phyloP scores from a whole-genome alignment of 2,113 vertebrate species.

The Notechis scutatus region DNA sequence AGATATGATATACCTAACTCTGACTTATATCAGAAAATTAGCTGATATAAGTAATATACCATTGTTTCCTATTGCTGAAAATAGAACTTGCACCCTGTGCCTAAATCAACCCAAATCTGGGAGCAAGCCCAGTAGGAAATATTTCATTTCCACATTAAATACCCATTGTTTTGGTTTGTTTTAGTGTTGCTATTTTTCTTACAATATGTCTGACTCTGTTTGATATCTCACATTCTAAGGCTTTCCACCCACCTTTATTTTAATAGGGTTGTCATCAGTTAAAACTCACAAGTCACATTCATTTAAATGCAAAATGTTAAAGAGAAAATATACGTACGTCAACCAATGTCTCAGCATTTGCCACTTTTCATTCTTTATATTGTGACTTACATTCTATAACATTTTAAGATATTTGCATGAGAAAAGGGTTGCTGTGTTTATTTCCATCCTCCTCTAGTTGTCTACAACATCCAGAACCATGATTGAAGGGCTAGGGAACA shows the following conservation, averaged over 20 bases:
- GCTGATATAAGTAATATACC: slow-evolving; percentile 45
- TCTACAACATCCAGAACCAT: background rate
- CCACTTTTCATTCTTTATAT: background rate
- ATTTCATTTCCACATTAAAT: background rate
- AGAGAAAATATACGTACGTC: background rate
- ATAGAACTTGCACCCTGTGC: background rate
- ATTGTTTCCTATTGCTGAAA: slow-evolving; percentile 25
- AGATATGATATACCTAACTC: background rate
- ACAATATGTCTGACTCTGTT: background rate
- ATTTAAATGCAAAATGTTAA: background rate
- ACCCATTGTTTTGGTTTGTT: background rate
- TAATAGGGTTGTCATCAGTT: background rate
- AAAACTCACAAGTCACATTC: background rate
- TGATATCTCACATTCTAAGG: background rate
- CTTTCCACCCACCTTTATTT: background rate
- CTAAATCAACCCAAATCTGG: background rate
- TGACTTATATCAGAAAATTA: slow-evolving; percentile 26
- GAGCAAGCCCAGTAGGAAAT: background rate
- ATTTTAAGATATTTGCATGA: background rate
- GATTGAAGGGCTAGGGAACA: background rate
- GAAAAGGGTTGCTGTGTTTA: background rate
- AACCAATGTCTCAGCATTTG: background rate
- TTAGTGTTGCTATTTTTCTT: background rate
- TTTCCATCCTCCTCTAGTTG: background rate
- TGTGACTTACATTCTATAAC: background rate